Evolutionary conservation across 2,888 invertebrate genomes (phyloP).

Genomic region (Eupeodes luniger): DNA sequence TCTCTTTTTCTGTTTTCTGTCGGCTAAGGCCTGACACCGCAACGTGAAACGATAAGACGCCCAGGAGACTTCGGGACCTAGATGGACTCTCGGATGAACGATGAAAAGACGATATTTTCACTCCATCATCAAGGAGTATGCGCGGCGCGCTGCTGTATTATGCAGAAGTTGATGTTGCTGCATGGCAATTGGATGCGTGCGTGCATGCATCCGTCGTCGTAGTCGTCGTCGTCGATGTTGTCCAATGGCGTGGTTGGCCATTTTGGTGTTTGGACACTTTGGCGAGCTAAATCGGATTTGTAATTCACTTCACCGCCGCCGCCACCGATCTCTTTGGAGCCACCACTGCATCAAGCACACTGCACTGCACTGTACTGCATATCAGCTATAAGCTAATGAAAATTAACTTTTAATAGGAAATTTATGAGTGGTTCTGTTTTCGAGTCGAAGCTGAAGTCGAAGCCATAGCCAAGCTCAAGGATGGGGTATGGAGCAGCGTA

Average conservation of each 20-base stretch:
- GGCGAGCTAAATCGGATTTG: conserved; percentile 72
- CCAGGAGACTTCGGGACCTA: conserved; percentile 23
- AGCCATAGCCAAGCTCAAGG: not conserved
- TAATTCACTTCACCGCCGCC: conserved; percentile 48
- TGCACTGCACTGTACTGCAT: not conserved
- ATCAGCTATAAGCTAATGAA: conserved; percentile 64
- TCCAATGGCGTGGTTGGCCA: conserved; percentile 72
- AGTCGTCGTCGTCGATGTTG: too few species aligned
- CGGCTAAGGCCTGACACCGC: conserved; percentile 53
- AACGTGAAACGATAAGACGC: conserved; percentile 60
- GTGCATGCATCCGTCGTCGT: conserved; percentile 61
- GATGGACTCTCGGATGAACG: conserved; percentile 39
- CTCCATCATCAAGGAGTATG: conserved; percentile 42
- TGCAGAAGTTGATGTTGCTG: not conserved
- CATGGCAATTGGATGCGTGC: conserved; percentile 74
- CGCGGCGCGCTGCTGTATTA: not conserved
- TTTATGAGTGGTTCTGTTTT: conserved; percentile 67
- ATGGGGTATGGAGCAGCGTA: conserved; percentile 1
- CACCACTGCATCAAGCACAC: not conserved
- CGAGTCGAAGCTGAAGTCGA: not conserved
- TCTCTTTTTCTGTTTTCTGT: conserved; percentile 43
- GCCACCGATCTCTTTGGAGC: not conserved
- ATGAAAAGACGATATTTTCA: conserved; percentile 61
- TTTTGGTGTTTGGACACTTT: conserved; percentile 72
- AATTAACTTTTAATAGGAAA: conserved; percentile 74